phyloP scores from a whole-genome alignment of 2,888 invertebrate genomes.

The Clusia tigrina region DNA sequence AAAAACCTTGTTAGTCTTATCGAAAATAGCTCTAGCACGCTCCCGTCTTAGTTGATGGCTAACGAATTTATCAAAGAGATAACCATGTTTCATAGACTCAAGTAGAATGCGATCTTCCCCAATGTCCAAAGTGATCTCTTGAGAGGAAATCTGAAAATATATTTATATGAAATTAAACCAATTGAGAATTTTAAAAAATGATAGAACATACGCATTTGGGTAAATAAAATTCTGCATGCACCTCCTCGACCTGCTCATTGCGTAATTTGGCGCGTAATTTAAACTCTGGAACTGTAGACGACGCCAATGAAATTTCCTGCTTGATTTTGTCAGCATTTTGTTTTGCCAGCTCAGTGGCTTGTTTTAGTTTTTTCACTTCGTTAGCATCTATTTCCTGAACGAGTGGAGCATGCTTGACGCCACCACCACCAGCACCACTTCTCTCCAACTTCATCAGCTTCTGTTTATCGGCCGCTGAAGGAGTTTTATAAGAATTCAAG shows the following conservation, averaged over 20 bases:
- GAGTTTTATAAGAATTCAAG: constrained; percentile 51
- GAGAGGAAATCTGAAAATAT: constrained; percentile 67
- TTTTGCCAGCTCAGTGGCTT: constrained; percentile 43
- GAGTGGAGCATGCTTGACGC: constrained; percentile 47
- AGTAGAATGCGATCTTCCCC: constrained; percentile 80
- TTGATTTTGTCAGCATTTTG: constrained; percentile 38
- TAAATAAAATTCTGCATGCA: constrained; percentile 61
- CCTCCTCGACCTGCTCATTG: constrained; percentile 51
- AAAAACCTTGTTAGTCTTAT: constrained; percentile 66
- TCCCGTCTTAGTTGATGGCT: constrained; percentile 73
- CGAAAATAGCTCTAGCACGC: constrained; percentile 66
- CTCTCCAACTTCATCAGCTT: constrained; percentile 36
- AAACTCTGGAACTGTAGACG: constrained; percentile 67
- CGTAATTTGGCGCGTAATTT: constrained; percentile 69
- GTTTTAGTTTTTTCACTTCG: constrained; percentile 41
- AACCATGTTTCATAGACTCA: constrained; percentile 70
- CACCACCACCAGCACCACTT: constrained; percentile 1
- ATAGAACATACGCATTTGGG: constrained; percentile 63
- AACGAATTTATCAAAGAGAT: constrained; percentile 75
- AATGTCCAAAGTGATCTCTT: constrained; percentile 73
- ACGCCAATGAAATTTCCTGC: constrained; percentile 46
- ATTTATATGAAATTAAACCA: not conserved
- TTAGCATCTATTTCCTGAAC: constrained; percentile 69
- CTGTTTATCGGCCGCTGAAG: constrained; percentile 39
- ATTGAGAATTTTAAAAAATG: too few species aligned